These are phyloP conservation scores for Drosophila vallismaia DNA, from an alignment of 2,888 invertebrate species.

Conservation along the genomic window DNA sequence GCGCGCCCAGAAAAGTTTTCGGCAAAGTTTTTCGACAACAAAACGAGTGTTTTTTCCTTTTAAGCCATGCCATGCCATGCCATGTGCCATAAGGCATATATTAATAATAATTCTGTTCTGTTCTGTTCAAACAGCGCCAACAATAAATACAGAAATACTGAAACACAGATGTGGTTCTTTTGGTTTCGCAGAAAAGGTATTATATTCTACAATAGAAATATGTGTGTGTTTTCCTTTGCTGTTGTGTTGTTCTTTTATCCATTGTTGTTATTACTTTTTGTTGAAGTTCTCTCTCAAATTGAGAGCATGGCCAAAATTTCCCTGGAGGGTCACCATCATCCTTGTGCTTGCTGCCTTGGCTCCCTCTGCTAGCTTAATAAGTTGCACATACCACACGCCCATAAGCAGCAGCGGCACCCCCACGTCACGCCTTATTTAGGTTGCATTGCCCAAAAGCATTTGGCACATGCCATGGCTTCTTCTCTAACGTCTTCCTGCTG, in stretches of 20 bases:
- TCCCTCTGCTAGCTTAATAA: slow-evolving; percentile 46
- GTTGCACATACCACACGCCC: slow-evolving; percentile 42
- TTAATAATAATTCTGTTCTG: slow-evolving; percentile 7
- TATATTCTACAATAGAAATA: slow-evolving; percentile 21
- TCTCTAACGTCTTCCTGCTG: slow-evolving; percentile 25
- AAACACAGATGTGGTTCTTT: slow-evolving; percentile 62
- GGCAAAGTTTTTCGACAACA: slow-evolving; percentile 26
- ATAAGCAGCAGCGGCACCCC: not conserved
- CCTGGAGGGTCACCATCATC: slow-evolving; percentile 20
- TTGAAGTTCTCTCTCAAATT: slow-evolving; percentile 27
- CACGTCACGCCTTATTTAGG: slow-evolving; percentile 40
- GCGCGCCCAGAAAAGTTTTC: slow-evolving; percentile 31
- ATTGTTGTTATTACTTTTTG: slow-evolving; percentile 23
- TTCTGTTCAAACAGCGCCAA: slow-evolving; percentile 16
- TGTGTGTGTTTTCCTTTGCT: slow-evolving; percentile 8
- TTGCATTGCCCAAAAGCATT: slow-evolving; percentile 40
- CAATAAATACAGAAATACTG: slow-evolving; percentile 9
- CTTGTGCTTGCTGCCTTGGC: slow-evolving; percentile 1
- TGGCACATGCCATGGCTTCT: slow-evolving; percentile 42
- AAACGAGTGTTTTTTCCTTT: slow-evolving; percentile 1
- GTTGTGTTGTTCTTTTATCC: slow-evolving; percentile 41
- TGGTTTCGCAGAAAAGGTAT: slow-evolving; percentile 66
- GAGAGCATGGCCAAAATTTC: slow-evolving; percentile 29
- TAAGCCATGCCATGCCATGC: too few relatives aligned
- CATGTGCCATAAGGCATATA: slow-evolving; percentile 29